Base-by-base conservation (phyloP, 2,888 invertebrate genomes). In the Muscina levida region DNA sequence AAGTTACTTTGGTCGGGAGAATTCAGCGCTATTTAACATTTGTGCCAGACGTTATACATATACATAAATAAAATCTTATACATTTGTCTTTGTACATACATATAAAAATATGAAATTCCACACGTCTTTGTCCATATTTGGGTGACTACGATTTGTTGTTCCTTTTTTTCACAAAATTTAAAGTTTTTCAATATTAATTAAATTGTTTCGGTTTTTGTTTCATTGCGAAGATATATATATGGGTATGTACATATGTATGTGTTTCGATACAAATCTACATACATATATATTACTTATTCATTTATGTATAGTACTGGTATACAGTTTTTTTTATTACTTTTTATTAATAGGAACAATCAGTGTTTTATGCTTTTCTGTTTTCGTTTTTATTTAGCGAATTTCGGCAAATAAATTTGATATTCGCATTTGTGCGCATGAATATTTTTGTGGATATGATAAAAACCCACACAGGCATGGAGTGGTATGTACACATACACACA, bases 371-470 rank as follows among this genome's bases (percentile, higher is more conserved):
- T 31, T 31, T 24, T 39, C 22, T 11, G 17, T 59, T 67, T 51
- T 22, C 17, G 39, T 10, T 56, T 66, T 13, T 44, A 11, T 53
- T 51, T 59, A n/a, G n/a, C 2, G 5, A 53, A 57, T 46, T 46
- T 65, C 65, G 31, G 65, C 62, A 48, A 67, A 66, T 42, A 79
- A 72, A 56, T 66, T 73, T 42, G 22, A 53, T 77, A 73, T 72
- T 73, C 68, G 31, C 3, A 31, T 73, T 73, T 73, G 70, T 80
- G 80, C 80, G 80, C 80, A 80, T 77, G 80, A 70, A 77, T 80
- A 71, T 80, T 77, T n/a, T 73, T 53, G 70, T 56, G 70, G 70
- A 65, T 22, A 19, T n/a, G n/a, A n/a, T n/a, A 17, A 42, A 37
- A 26, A n/a, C 22, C 37, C 22, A 59, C 19, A 59, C 37, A 4